Evolutionary conservation across 1,140 invertebrate genomes (phyloP).

Genomic region (Drepana arcuata): DNA sequence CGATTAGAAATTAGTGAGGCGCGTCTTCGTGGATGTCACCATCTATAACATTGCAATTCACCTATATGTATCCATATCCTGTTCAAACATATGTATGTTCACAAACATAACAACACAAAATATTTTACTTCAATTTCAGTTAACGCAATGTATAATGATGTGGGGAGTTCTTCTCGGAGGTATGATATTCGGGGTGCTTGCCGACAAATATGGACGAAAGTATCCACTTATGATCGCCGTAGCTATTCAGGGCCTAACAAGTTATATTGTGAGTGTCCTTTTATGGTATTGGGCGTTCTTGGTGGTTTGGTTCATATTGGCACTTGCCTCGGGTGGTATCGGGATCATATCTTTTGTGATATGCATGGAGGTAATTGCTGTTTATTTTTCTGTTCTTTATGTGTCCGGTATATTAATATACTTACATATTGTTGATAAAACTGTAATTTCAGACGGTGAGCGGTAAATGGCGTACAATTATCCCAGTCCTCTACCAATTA

Average conservation of each 20-base stretch:
- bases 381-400: not conserved
- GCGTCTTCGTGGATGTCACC: too few relatives aligned
- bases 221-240: conserved; percentile 76
- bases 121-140: too few relatives aligned
- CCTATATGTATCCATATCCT: too few relatives aligned
- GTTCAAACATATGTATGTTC: too few relatives aligned
- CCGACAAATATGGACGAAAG: conserved; percentile 77
- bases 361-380: conserved; percentile 66
- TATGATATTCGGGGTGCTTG: conserved; percentile 78
- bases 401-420: not conserved
- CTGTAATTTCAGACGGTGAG: conserved; percentile 59
- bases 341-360: conserved; percentile 62
- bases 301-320: conserved; percentile 79
- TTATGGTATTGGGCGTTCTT: conserved; percentile 78
- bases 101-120: too few relatives aligned
- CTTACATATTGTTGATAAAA: not conserved
- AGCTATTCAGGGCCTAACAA: conserved; percentile 74
- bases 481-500: conserved; percentile 79
- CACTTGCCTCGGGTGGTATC: conserved; percentile 76
- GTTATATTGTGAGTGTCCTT: conserved; percentile 74
- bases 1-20: too few relatives aligned
- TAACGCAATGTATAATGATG: conserved; percentile 83
- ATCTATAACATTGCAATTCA: too few relatives aligned
- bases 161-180: conserved; percentile 79
- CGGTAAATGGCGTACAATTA: conserved; percentile 75